Base-by-base conservation (phyloP, 1,140 invertebrate species). In the Battus philenor region DNA sequence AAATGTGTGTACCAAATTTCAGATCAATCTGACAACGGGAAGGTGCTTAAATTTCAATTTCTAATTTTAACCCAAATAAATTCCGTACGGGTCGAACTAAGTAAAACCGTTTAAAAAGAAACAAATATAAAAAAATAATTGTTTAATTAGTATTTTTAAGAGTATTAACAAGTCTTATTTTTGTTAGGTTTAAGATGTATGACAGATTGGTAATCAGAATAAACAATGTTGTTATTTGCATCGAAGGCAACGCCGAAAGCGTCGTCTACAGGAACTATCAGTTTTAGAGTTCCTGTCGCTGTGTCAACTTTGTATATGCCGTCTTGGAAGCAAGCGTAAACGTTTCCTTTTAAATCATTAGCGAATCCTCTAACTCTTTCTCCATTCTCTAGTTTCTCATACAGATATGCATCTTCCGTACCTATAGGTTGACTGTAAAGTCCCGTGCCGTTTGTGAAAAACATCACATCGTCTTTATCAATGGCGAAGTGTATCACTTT, bases 201-300 rank as follows among this genome's bases (percentile, higher is more conserved):
- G 8, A 82, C 13, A 12, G 44, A 68, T 7, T 32, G 61, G 1
- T 54, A 68, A 52, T 83, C 68, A 2, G 76, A 61, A 41, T 77
- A 83, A 31, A 83, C 47, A 9, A 81, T 66, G 52, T 79, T 68
- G 49, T 79, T 72, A 4, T 62, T 57, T 33, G 47, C 62, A 47
- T 80, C 79, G 48, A 83, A 79, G 3, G 73, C 63, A 5, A 79
- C 27, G 7, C 76, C 74, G 34, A 75, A 80, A 0, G 50, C 58
- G 17, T 80, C 76, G 26, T 70, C 49, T 3, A 72, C 10, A 11
- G 56, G 55, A 0, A 69, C n/a, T 6, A 73, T 22, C 54, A 68
- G 70, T 3, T 69, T 52, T n/a, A 80, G 27, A 4, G 27, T 36
- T 4, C 11, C 13, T 3, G 26, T 48, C 3, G 38, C 22, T 50